phyloP scores from a whole-genome alignment of 2,113 vertebrate species.

The Peromyscus maniculatus region DNA sequence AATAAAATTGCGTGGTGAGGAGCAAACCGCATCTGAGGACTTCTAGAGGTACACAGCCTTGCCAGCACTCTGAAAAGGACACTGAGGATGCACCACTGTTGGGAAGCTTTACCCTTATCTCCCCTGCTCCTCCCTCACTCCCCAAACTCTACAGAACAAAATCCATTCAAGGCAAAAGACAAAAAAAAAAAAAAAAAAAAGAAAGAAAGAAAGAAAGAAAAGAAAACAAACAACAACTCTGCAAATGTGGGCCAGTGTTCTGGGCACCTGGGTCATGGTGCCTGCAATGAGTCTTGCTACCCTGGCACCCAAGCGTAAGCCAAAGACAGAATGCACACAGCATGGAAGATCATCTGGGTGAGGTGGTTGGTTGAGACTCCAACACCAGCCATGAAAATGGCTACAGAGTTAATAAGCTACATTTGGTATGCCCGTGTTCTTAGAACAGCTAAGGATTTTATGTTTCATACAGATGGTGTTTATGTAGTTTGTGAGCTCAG shows the following conservation, averaged over 20 bases:
- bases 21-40: conserved; percentile 78
- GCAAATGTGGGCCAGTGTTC: background rate
- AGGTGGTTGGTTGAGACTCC: background rate
- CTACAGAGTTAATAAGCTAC: conserved; percentile 53
- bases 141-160: background rate
- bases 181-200: background rate
- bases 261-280: accelerated
- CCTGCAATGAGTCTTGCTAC: background rate
- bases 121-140: too few species aligned
- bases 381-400: conserved; percentile 47
- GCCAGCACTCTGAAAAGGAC: conserved; percentile 61
- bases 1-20: conserved; percentile 78
- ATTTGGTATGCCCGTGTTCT: conserved; percentile 70
- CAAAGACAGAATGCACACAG: background rate
- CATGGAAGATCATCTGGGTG: conserved; percentile 22
- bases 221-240: background rate
- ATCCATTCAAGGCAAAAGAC: background rate
- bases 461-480: conserved; percentile 87
- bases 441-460: conserved; percentile 77
- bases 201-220: background rate
- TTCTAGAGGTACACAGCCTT: conserved; percentile 80
- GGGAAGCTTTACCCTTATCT: conserved; percentile 15
- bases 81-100: conserved; percentile 59
- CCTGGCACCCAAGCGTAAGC: background rate
- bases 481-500: conserved; percentile 81